A percentile compares a stretch with the other conserved stretches of the same genome.
phyloP scores from a whole-genome alignment of 2,113 vertebrate species.

The Ahaetulla prasina region DNA sequence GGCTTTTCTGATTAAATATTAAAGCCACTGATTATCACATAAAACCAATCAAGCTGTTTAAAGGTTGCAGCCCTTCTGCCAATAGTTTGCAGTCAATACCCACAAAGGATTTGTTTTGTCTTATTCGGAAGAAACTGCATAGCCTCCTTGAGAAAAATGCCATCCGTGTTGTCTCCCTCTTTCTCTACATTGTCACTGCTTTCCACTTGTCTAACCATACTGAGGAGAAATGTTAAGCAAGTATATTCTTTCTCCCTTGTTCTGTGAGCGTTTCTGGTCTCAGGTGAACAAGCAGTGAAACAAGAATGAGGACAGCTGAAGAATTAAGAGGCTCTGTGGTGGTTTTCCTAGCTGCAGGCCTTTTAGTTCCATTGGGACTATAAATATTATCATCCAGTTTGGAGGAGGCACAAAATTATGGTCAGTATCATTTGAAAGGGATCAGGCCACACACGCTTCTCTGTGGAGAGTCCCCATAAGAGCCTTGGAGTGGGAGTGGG shows the following conservation, averaged over 20 bases:
- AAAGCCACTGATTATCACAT: background rate
- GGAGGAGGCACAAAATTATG: background rate
- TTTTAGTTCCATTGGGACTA: background rate
- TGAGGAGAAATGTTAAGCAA: background rate
- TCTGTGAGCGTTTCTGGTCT: background rate
- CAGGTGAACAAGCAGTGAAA: background rate
- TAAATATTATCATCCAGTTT: background rate
- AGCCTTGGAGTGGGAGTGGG: background rate
- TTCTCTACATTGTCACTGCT: too few species aligned
- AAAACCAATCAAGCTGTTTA: background rate
- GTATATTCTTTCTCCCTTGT: background rate
- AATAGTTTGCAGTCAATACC: background rate
- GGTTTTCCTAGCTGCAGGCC: background rate
- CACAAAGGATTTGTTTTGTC: background rate
- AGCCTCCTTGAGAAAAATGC: background rate
- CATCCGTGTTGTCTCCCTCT: background rate
- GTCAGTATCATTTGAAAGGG: background rate
- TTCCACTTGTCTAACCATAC: background rate
- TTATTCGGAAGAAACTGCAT: background rate
- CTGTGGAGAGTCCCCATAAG: background rate
- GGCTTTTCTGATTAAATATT: background rate
- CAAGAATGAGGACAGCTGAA: background rate
- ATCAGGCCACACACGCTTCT: background rate
- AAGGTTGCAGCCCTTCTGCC: background rate
- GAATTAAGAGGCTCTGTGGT: background rate